Base-by-base conservation (phyloP, 2,888 invertebrate species). In the Ecliptopera silaceata region DNA sequence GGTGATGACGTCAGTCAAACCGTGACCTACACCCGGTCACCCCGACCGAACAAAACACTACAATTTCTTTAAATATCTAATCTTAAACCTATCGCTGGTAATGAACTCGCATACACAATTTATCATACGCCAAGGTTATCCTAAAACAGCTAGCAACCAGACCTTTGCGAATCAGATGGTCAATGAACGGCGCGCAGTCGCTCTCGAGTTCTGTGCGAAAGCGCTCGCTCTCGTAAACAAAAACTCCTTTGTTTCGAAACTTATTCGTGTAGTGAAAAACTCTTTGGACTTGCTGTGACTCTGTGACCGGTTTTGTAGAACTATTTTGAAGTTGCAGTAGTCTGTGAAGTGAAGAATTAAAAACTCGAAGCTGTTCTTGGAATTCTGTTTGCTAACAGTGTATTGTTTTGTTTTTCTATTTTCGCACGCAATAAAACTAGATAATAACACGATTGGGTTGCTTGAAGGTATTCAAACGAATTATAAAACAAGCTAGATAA, bases 101-200 rank as follows among this genome's bases (percentile, higher is more conserved):
- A 59, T 59, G 54, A 59, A 59, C 59, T 53, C 49, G 44, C 20
- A 32, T 38, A 46, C 32, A 47, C 43, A 4, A 49, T 58, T 58
- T 58, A 58, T 58, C 59, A 59, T 47, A 36, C 50, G 31, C 42
- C 59, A 59, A 59, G 59, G 59, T 59, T 54, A 59, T 59, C 46
- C 59, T 50, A 54, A 59, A 55, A 59, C 58, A 49, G 54, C 46
- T 45, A 49, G 58, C 58, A 49, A 44, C 55, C 53, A 49, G 54
- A 57, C 58, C 58, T 65, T 59, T 56, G 38, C 58, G 56, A 63
- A 65, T 59, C 52, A 53, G 60, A 56, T 65, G 61, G 70, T 64
- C 66, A 57, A 49, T 56, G 64, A 68, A 64, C 61, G 63, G 47
- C 59, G 61, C 59, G 38, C 55, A 49, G 59, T 57, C 51, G 39